Percentiles rank a stretch among this genome's conserved stretches.
Conservation (phyloP, 2,888 invertebrate species). For the Plebejus anna region DNA sequence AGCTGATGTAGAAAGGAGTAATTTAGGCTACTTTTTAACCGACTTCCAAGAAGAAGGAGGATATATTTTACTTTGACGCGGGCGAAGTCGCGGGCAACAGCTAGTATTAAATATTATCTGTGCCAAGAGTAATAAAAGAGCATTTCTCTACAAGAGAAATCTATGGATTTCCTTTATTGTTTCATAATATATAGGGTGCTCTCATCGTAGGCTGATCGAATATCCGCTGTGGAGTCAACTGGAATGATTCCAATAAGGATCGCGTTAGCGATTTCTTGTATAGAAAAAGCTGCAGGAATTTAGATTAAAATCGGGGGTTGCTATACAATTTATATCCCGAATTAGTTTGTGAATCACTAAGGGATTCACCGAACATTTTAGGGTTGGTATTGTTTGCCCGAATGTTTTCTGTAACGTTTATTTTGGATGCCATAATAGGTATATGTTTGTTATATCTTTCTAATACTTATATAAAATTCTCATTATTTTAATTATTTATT, state of each 20-base stretch:
- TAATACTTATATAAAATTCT: too few relatives aligned
- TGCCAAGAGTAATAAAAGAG: background rate
- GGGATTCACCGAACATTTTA: background rate
- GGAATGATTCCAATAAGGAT: constrained; percentile 11
- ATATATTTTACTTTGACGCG: too few relatives aligned
- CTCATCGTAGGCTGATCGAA: background rate
- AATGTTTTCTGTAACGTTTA: background rate
- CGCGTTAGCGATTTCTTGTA: background rate
- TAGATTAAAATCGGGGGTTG: constrained; percentile 4
- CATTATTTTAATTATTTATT: too few relatives aligned
- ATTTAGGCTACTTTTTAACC: too few relatives aligned
- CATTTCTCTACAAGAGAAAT: background rate
- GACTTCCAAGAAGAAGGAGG: too few relatives aligned
- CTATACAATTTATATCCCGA: background rate
- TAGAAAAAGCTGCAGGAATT: constrained; percentile 12
- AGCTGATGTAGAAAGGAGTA: too few relatives aligned
- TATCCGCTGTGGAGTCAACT: constrained; percentile 5
- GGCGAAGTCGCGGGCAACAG: too few relatives aligned
- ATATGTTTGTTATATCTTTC: too few relatives aligned
- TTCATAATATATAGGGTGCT: background rate
- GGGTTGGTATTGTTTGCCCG: background rate
- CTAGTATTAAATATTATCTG: background rate
- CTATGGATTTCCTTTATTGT: constrained; percentile 15
- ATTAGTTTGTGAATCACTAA: background rate
- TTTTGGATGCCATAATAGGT: background rate